Conservation (phyloP, 2,888 invertebrate genomes). For the Sinohyriopsis cumingii region DNA sequence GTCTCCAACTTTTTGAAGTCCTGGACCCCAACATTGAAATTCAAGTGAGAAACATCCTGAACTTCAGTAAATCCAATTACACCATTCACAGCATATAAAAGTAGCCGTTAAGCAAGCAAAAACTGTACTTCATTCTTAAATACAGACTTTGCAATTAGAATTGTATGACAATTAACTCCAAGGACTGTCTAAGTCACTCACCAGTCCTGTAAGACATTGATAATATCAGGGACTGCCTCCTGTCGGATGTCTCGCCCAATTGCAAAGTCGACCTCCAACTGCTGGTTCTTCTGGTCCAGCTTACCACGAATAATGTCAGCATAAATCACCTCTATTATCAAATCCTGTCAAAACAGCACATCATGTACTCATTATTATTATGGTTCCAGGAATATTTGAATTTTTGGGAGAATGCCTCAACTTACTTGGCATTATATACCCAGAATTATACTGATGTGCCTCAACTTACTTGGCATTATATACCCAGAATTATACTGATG, state of each 20-base stretch:
- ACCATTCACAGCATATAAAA: neutral
- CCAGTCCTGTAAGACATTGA: constrained; percentile 75
- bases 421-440: neutral
- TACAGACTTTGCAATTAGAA: neutral
- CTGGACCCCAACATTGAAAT: too few relatives aligned
- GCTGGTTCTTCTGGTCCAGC: constrained; percentile 94
- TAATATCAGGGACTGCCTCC: constrained; percentile 86
- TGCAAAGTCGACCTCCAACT: constrained; percentile 94
- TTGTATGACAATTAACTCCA: neutral
- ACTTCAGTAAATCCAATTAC: too few relatives aligned
- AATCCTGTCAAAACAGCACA: constrained; percentile 75
- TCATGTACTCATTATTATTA: neutral
- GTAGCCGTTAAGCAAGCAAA: neutral
- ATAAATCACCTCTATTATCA: constrained; percentile 98
- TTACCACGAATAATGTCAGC: constrained; percentile 96
- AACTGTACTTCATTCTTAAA: neutral
- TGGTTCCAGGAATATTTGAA: neutral
- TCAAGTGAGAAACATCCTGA: too few relatives aligned
- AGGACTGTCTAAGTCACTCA: constrained; percentile 21
- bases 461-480: neutral
- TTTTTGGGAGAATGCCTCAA: neutral
- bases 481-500: neutral
- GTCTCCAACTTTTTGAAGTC: too few relatives aligned
- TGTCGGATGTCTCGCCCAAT: constrained; percentile 92
- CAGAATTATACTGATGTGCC: neutral